Percentiles rank a stretch among this genome's conserved stretches.
These are phyloP conservation scores for Rhinichthys klamathensis DNA, from an alignment of 2,113 vertebrate genomes.

Conservation along the genomic window DNA sequence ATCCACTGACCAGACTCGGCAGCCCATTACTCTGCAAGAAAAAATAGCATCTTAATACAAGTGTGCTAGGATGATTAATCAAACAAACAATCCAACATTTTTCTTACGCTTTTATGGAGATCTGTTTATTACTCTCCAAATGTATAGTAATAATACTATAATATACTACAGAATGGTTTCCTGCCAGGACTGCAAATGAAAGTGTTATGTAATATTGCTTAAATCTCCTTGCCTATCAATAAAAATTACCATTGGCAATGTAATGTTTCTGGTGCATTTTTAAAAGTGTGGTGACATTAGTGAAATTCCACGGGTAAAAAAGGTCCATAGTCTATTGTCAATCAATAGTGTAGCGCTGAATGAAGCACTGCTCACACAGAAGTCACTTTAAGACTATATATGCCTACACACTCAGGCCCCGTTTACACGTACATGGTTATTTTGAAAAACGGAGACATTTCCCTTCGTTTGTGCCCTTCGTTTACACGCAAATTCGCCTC, in stretches of 20 bases:
- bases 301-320: not conserved
- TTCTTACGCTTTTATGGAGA: not conserved
- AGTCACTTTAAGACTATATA: not conserved
- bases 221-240: not conserved
- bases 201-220: not conserved
- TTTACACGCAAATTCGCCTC: too few relatives aligned
- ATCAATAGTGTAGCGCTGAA: not conserved
- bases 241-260: too few relatives aligned
- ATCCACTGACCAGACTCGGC: conserved; percentile 59
- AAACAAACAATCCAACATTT: not conserved
- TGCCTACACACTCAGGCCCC: not conserved
- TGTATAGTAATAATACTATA: too few relatives aligned
- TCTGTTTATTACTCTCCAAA: not conserved
- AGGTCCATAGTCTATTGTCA: not conserved
- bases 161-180: not conserved
- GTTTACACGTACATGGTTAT: too few relatives aligned
- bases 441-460: too few relatives aligned
- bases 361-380: not conserved
- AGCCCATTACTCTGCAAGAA: conserved; percentile 18
- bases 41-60: not conserved
- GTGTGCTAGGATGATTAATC: not conserved
- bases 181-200: not conserved
- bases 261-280: too few relatives aligned
- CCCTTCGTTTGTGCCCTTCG: too few relatives aligned
- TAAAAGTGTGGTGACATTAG: too few relatives aligned